These are phyloP conservation scores for Sminthurides bifidus DNA, from an alignment of 1,140 invertebrate genomes.

Conservation along the genomic window DNA sequence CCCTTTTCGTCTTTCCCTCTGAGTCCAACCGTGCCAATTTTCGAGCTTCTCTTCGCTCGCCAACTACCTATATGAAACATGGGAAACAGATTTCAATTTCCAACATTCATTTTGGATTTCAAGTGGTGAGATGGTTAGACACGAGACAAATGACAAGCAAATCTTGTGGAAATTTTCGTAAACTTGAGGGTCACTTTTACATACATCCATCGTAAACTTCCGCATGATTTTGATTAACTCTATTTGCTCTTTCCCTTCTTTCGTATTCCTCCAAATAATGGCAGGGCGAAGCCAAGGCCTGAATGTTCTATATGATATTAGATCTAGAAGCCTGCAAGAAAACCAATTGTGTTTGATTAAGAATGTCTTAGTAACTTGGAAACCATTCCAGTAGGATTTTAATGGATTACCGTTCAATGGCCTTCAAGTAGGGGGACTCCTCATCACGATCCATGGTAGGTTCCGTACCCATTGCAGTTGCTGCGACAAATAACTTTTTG, in stretches of 20 bases:
- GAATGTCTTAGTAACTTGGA: not conserved
- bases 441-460: constrained; percentile 44
- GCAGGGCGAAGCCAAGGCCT: constrained; percentile 42
- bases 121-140: no score
- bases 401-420: constrained; percentile 38
- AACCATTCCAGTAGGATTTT: no score
- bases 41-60: constrained; percentile 6
- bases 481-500: constrained; percentile 30
- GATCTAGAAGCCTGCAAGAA: constrained; percentile 16
- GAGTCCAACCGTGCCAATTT: not conserved
- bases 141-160: no score
- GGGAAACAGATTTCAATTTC: not conserved
- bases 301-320: constrained; percentile 35
- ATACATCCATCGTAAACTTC: constrained; percentile 13
- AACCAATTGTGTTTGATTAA: no score
- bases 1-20: not conserved
- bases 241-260: constrained; percentile 32
- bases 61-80: constrained; percentile 4
- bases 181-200: not conserved
- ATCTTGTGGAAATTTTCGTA: no score
- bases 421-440: constrained; percentile 45
- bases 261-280: constrained; percentile 37
- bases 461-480: constrained; percentile 51
- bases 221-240: constrained; percentile 9
- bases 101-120: not conserved